A percentile compares a stretch with the other conserved stretches of the same genome.
Evolutionary conservation across 1,140 invertebrate genomes (phyloP).

Genomic region (Drosophila oshimai): DNA sequence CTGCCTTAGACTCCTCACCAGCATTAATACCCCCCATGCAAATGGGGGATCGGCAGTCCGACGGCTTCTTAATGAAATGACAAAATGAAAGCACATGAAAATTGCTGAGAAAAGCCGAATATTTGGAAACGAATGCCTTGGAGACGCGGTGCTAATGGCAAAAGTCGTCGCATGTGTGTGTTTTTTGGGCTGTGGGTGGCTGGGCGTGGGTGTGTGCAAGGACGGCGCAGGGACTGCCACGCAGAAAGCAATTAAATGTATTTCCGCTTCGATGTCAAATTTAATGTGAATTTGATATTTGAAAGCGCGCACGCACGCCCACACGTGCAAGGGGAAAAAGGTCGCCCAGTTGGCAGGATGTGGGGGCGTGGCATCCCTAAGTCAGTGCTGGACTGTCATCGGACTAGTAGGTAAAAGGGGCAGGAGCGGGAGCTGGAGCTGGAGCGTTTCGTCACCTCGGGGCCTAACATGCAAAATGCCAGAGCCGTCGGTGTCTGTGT

Average conservation of each 20-base stretch:
- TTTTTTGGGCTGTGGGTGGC: neutral
- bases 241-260: slow-evolving; percentile 76
- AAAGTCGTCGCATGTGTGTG: slow-evolving; percentile 35
- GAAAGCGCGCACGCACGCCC: slow-evolving; percentile 51
- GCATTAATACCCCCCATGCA: neutral
- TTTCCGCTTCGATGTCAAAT: slow-evolving; percentile 77
- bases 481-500: neutral
- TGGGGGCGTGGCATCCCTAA: slow-evolving; percentile 36
- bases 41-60: neutral
- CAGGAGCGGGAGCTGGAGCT: neutral
- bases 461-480: slow-evolving; percentile 50
- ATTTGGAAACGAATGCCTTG: slow-evolving; percentile 50
- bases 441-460: slow-evolving; percentile 51
- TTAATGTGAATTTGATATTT: slow-evolving; percentile 77
- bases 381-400: slow-evolving; percentile 49
- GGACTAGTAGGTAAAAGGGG: neutral
- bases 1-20: neutral
- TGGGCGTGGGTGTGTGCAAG: neutral
- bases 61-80: slow-evolving; percentile 61
- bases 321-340: slow-evolving; percentile 15
- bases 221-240: slow-evolving; percentile 3
- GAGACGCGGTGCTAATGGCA: slow-evolving; percentile 57
- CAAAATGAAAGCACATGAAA: slow-evolving; percentile 64
- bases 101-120: slow-evolving; percentile 55
- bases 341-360: neutral